Percentiles rank a stretch among this genome's conserved stretches.
These are phyloP conservation scores for Lynx canadensis DNA, from an alignment of 2,113 vertebrate species.

Conservation along the genomic window DNA sequence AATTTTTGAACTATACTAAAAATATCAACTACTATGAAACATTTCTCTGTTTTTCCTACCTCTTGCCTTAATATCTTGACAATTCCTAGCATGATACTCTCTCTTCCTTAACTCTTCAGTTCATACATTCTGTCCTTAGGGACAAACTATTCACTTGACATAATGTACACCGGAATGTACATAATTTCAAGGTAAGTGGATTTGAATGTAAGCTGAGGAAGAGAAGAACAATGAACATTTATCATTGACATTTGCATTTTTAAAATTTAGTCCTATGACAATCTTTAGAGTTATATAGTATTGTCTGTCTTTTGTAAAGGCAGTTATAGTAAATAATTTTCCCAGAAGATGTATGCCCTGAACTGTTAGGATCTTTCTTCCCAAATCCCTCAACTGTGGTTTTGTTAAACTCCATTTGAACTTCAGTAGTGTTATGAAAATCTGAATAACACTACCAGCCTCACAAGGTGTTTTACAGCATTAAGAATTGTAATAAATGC, in stretches of 20 bases:
- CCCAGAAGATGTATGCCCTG: neutral
- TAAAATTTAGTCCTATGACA: neutral
- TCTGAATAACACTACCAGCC: neutral
- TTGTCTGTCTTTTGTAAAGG: neutral
- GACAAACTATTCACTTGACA: neutral
- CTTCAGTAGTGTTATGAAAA: neutral
- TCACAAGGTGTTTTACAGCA: neutral
- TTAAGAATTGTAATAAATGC: neutral
- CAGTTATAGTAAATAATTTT: neutral
- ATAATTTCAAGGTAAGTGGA: neutral
- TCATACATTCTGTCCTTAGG: neutral
- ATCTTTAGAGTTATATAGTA: neutral
- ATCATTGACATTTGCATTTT: neutral
- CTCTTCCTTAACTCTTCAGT: neutral
- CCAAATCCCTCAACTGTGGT: neutral
- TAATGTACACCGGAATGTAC: neutral
- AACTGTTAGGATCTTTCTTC: neutral
- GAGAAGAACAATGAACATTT: neutral
- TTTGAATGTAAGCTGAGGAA: neutral
- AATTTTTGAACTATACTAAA: neutral
- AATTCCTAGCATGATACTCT: neutral
- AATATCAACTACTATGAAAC: neutral
- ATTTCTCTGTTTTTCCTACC: neutral
- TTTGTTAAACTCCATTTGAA: conserved; percentile 9
- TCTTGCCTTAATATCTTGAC: neutral